Evolutionary conservation across 2,113 vertebrate genomes (phyloP).

Genomic region (Dicrurus megarhynchus): DNA sequence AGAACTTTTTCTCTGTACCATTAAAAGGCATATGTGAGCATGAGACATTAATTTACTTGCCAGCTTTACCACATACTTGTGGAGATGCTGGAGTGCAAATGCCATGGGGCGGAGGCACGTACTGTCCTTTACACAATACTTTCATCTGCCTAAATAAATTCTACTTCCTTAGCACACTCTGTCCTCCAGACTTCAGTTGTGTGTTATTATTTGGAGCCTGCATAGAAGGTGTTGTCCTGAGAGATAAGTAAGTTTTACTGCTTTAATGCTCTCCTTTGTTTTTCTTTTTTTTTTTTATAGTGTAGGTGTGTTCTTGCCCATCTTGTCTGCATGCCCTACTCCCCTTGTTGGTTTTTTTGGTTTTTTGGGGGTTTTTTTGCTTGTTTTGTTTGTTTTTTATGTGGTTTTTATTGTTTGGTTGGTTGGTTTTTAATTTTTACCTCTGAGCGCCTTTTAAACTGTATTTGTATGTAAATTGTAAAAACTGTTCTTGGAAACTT

Average conservation of each 20-base stretch:
- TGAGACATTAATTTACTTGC: background rate
- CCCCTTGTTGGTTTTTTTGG: background rate
- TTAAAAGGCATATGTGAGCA: background rate
- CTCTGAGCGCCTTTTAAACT: background rate
- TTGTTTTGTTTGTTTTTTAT: background rate
- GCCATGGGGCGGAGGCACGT: background rate
- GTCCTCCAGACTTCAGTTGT: constrained; percentile 86
- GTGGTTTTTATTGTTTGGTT: fast-evolving
- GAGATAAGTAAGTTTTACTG: constrained; percentile 86
- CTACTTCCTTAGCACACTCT: constrained; percentile 34
- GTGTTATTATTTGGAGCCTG: constrained; percentile 95
- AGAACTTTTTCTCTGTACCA: background rate
- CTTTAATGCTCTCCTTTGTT: background rate
- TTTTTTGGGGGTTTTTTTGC: background rate
- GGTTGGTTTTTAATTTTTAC: background rate
- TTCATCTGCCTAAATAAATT: background rate
- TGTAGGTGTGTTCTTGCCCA: background rate
- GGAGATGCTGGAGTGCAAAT: background rate
- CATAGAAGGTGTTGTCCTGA: constrained; percentile 92
- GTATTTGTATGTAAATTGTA: background rate
- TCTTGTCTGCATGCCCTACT: background rate
- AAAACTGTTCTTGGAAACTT: background rate
- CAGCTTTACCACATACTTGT: background rate
- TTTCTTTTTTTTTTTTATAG: background rate
- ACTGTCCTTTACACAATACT: background rate